Conservation (phyloP, 2,113 vertebrate genomes). For the Pteropus alecto region DNA sequence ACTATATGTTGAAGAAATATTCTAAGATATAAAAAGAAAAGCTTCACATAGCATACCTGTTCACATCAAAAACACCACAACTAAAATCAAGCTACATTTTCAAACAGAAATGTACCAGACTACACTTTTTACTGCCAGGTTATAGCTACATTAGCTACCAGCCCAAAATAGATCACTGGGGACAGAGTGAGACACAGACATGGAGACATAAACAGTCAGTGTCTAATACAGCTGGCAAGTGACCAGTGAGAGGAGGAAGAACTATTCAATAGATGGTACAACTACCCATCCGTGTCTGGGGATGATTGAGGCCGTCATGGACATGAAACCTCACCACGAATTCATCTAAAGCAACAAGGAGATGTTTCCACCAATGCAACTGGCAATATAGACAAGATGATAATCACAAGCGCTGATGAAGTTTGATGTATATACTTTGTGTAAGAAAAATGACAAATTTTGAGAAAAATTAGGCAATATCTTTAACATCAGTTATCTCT, state of each 20-base stretch:
- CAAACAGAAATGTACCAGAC: background rate
- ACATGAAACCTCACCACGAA: too few species aligned
- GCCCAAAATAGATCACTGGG: background rate
- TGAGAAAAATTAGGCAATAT: background rate
- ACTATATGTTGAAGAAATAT: background rate
- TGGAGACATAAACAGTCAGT: accelerated
- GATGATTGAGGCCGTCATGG: background rate
- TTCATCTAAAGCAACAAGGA: background rate
- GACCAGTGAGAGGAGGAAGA: background rate
- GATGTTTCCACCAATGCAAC: background rate
- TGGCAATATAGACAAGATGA: background rate
- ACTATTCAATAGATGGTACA: background rate
- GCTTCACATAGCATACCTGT: background rate
- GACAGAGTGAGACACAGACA: background rate
- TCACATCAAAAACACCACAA: background rate
- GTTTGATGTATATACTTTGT: accelerated
- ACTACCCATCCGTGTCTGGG: background rate
- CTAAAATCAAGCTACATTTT: background rate
- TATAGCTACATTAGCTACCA: too few species aligned
- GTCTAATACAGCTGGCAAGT: background rate
- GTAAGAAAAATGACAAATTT: background rate
- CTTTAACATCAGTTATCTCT: background rate
- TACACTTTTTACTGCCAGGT: background rate
- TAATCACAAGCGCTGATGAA: background rate
- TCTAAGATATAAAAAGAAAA: background rate